Evolutionary conservation across 2,888 invertebrate species (phyloP).

Genomic region (Cryptocheilus praepositus): DNA sequence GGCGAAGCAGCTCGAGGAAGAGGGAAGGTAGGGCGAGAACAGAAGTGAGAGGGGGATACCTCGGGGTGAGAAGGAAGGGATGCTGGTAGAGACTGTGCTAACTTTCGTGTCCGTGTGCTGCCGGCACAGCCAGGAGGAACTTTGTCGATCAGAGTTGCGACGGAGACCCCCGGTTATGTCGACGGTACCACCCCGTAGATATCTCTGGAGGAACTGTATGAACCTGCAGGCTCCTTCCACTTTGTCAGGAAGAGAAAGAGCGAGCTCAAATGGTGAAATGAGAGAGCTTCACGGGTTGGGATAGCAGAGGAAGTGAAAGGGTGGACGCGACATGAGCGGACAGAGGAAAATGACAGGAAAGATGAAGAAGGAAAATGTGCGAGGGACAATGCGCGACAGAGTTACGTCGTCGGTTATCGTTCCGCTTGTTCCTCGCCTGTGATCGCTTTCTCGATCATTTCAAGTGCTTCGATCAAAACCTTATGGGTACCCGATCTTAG

Average conservation of each 20-base stretch:
- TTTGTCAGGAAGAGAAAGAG: constrained; percentile 14
- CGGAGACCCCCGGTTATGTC: constrained; percentile 54
- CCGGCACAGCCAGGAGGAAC: constrained; percentile 53
- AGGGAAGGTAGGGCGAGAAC: constrained; percentile 15
- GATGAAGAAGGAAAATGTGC: too few relatives aligned
- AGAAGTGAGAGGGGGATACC: constrained; percentile 5
- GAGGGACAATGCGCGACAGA: too few relatives aligned
- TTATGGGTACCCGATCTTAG: too few relatives aligned
- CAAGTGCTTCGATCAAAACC: too few relatives aligned
- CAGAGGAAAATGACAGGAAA: too few relatives aligned
- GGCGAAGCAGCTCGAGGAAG: neutral
- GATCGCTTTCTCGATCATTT: neutral
- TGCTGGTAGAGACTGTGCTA: constrained; percentile 32
- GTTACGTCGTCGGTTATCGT: constrained; percentile 15
- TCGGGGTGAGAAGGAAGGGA: constrained; percentile 26
- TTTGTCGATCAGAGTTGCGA: constrained; percentile 65
- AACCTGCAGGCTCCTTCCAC: constrained; percentile 22
- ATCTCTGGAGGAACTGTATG: constrained; percentile 40
- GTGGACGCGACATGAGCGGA: constrained; percentile 10
- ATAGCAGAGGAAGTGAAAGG: neutral
- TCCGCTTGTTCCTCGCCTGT: constrained; percentile 23
- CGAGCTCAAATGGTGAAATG: neutral
- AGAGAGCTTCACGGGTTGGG: too few relatives aligned
- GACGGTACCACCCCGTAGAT: constrained; percentile 38
- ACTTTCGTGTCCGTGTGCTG: constrained; percentile 51